A percentile compares a stretch with the other conserved stretches of the same genome.
Evolutionary conservation across 2,797 vertebrate species (phyloP).

Genomic region (Lagodon rhomboides): DNA sequence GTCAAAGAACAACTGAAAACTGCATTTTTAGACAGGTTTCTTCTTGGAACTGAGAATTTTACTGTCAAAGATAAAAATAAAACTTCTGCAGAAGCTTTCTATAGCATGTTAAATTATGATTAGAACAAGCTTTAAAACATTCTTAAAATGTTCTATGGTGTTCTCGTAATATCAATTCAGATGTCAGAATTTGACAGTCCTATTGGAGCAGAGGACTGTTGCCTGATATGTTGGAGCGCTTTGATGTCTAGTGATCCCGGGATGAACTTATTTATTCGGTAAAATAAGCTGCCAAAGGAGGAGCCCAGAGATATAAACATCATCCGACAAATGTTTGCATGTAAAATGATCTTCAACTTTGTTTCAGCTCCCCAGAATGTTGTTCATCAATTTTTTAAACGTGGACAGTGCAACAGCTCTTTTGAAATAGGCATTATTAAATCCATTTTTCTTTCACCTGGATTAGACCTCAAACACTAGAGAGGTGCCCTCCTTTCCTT

Average conservation of each 20-base stretch:
- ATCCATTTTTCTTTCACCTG: slow-evolving; percentile 75
- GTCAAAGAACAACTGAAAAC: not conserved
- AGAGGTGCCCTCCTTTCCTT: slow-evolving; percentile 9
- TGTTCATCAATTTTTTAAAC: slow-evolving; percentile 70
- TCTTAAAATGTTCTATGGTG: not conserved
- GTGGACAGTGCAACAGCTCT: slow-evolving; percentile 51
- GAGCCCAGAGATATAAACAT: slow-evolving; percentile 42
- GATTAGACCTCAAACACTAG: slow-evolving; percentile 40
- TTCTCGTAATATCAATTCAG: slow-evolving; percentile 16
- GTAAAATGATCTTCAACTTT: slow-evolving; percentile 69
- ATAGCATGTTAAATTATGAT: not conserved
- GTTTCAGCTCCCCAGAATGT: slow-evolving; percentile 55
- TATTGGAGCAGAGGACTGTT: slow-evolving; percentile 40
- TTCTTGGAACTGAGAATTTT: not conserved
- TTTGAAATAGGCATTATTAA: slow-evolving; percentile 70
- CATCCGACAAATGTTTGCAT: slow-evolving; percentile 59
- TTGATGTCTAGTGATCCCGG: slow-evolving; percentile 45
- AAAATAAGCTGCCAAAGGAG: slow-evolving; percentile 66
- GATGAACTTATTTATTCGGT: slow-evolving; percentile 65
- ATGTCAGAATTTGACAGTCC: slow-evolving; percentile 31
- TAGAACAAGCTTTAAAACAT: not conserved
- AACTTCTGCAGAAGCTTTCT: not conserved
- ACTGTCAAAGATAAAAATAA: not conserved
- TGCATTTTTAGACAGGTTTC: not conserved
- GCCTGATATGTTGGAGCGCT: slow-evolving; percentile 53